Conservation (phyloP, 2,113 vertebrate species). For the Anser brachyrhynchus region DNA sequence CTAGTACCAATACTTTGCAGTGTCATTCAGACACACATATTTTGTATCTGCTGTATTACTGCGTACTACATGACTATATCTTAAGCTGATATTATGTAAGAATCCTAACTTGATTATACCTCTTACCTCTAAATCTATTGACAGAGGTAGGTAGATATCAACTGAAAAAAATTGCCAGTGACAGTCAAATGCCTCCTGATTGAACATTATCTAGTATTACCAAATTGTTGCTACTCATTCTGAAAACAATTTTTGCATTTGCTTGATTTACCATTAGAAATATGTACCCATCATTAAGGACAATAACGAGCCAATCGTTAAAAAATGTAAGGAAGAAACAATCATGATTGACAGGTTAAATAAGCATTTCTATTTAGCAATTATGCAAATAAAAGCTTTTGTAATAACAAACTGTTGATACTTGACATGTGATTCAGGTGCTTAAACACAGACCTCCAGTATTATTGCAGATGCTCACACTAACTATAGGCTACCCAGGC, state of each 20-base stretch:
- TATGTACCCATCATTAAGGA: background rate
- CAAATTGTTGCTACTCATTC: background rate
- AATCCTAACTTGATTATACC: background rate
- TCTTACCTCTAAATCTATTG: background rate
- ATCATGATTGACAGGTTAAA: background rate
- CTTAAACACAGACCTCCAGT: background rate
- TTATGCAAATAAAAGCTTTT: background rate
- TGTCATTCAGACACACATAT: background rate
- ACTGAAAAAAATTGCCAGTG: background rate
- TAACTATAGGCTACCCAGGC: background rate
- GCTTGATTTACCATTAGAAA: background rate
- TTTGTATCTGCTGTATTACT: background rate
- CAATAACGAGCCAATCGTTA: background rate
- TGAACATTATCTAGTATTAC: background rate
- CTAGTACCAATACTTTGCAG: background rate
- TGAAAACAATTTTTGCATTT: background rate
- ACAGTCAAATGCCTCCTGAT: background rate
- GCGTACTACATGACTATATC: background rate
- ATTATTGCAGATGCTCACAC: background rate
- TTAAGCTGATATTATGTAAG: background rate
- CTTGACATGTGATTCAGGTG: background rate
- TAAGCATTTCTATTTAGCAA: background rate
- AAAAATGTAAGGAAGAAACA: background rate
- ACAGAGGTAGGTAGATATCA: background rate
- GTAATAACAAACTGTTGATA: background rate